Percentiles rank a stretch among this genome's conserved stretches.
phyloP scores from a whole-genome alignment of 2,797 vertebrate species.

The Diplodus sargus region DNA sequence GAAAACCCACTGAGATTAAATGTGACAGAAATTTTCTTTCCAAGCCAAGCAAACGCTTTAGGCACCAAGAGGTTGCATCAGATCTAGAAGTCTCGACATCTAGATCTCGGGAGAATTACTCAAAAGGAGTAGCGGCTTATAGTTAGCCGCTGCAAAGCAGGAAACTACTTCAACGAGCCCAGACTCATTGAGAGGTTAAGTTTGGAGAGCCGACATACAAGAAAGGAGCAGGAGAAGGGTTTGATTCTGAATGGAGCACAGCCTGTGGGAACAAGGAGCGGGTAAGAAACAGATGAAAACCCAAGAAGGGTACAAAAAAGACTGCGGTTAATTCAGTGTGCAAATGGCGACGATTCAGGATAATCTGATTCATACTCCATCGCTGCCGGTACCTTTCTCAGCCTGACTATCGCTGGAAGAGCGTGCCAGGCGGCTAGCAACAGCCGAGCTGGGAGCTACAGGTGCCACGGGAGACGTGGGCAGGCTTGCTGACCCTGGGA shows the following conservation, averaged over 20 bases:
- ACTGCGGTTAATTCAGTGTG: conserved; percentile 47
- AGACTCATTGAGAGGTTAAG: conserved; percentile 25
- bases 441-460: conserved; percentile 91
- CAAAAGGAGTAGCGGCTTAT: background rate
- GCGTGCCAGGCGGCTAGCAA: conserved; percentile 92
- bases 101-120: conserved; percentile 28
- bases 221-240: conserved; percentile 32
- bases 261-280: conserved; percentile 55
- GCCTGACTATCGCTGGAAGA: conserved; percentile 91
- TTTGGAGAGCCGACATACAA: conserved; percentile 19
- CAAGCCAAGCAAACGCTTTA: conserved; percentile 36
- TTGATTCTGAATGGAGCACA: conserved; percentile 44
- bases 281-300: conserved; percentile 47
- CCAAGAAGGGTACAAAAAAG: conserved; percentile 8
- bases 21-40: conserved; percentile 36
- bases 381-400: conserved; percentile 84
- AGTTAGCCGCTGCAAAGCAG: conserved; percentile 43
- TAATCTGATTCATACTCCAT: conserved; percentile 61
- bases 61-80: conserved; percentile 21
- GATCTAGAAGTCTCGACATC: conserved; percentile 17
- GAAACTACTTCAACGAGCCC: conserved; percentile 37
- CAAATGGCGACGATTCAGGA: conserved; percentile 25
- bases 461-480: conserved; percentile 88
- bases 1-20: conserved; percentile 39
- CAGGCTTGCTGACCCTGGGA: conserved; percentile 91